Evolutionary conservation across 2,113 vertebrate species (phyloP).

Genomic region (Onychostoma macrolepis): DNA sequence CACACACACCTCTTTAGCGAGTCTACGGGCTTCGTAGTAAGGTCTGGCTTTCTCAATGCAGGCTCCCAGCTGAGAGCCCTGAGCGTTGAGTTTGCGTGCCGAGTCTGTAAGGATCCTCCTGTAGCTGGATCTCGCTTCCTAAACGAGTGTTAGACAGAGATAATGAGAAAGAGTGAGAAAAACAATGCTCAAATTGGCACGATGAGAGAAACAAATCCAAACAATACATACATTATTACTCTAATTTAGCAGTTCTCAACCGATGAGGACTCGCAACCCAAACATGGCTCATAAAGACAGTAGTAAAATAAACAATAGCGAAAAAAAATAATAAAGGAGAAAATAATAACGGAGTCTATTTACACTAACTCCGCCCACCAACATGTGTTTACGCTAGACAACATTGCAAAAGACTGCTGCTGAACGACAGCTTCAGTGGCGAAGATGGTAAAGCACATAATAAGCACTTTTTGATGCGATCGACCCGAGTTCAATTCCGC

Average conservation of each 20-base stretch:
- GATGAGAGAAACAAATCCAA: background rate
- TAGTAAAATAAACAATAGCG: no score
- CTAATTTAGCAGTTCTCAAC: background rate
- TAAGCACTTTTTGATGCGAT: no score
- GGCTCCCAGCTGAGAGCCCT: conserved; percentile 85
- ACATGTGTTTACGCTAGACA: no score
- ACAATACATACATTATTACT: background rate
- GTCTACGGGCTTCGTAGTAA: conserved; percentile 88
- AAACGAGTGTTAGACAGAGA: conserved; percentile 26
- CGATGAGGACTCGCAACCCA: background rate
- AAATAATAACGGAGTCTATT: no score
- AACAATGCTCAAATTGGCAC: background rate
- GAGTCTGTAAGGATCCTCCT: conserved; percentile 89
- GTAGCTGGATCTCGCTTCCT: conserved; percentile 91
- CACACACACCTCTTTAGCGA: conserved; percentile 83
- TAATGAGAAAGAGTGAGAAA: conserved; percentile 23
- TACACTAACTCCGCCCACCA: no score
- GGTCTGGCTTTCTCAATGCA: conserved; percentile 91
- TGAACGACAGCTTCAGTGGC: no score
- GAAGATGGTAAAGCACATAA: no score
- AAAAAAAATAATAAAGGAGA: no score
- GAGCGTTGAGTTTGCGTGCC: conserved; percentile 85
- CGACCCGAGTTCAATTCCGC: no score
- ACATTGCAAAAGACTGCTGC: no score
- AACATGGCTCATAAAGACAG: background rate